phyloP scores from a whole-genome alignment of 2,113 vertebrate species.

The Nyctereutes procyonoides region DNA sequence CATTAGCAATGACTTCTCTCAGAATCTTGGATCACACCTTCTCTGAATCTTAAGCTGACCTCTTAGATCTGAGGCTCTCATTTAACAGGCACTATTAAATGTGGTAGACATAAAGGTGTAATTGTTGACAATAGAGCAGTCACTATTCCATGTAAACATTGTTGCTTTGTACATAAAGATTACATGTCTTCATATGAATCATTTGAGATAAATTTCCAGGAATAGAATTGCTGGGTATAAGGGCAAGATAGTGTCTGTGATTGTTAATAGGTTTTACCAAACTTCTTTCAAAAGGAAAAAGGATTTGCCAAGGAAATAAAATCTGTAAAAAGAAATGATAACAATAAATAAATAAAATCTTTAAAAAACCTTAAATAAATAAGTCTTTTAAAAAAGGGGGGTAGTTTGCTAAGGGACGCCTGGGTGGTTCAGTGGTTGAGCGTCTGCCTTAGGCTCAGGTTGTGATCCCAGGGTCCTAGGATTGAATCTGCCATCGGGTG shows the following conservation, averaged over 20 bases:
- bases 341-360: no score
- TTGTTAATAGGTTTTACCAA: constrained; percentile 20
- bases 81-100: not conserved
- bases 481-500: no score
- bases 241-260: not conserved
- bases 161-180: constrained; percentile 15
- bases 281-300: not conserved
- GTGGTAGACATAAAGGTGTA: not conserved
- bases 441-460: no score
- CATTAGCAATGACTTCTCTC: not conserved
- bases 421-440: no score
- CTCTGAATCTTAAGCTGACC: not conserved
- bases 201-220: constrained; percentile 25
- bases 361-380: no score
- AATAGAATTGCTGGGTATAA: constrained; percentile 16
- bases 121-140: not conserved
- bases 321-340: no score
- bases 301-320: no score
- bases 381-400: no score
- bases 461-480: no score
- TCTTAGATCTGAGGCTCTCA: constrained; percentile 11
- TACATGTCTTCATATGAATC: constrained; percentile 16
- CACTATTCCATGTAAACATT: not conserved
- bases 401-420: no score
- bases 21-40: not conserved